These are phyloP conservation scores for Cebus imitator DNA, from an alignment of 2,113 vertebrate genomes.

Conservation along the genomic window DNA sequence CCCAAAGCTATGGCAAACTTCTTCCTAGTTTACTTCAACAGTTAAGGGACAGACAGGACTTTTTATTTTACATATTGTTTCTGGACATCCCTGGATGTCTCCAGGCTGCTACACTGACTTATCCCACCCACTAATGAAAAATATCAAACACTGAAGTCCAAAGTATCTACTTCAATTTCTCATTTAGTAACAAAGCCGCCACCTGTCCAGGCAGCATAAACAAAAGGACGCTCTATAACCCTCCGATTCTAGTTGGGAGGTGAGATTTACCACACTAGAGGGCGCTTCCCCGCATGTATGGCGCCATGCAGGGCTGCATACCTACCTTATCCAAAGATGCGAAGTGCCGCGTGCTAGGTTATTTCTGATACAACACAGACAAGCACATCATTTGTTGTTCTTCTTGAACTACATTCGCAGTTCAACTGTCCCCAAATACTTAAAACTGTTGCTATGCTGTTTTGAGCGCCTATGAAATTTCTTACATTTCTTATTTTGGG, in stretches of 20 bases:
- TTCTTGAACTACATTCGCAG: not conserved
- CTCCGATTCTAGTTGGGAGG: too few relatives aligned
- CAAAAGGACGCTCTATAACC: rapidly evolving
- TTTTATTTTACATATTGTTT: not conserved
- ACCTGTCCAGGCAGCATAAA: rapidly evolving
- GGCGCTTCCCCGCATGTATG: rapidly evolving
- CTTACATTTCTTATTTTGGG: not conserved
- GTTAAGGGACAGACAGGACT: rapidly evolving
- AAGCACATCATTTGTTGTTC: rapidly evolving
- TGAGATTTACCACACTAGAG: too few relatives aligned
- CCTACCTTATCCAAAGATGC: not conserved
- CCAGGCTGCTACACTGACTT: not conserved
- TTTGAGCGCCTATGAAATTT: not conserved
- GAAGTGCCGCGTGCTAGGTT: rapidly evolving
- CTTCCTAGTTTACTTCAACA: not conserved
- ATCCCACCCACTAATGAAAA: not conserved
- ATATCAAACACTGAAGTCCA: not conserved
- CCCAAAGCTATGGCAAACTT: rapidly evolving
- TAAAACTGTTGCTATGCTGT: too few relatives aligned
- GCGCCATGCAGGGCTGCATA: not conserved
- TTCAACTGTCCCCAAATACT: too few relatives aligned
- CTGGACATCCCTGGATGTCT: not conserved
- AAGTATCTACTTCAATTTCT: not conserved
- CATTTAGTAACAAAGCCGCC: not conserved
- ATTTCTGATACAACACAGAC: rapidly evolving